Percentiles rank a stretch among this genome's conserved stretches.
Conservation (phyloP, 2,113 vertebrate species). For the Seriola quinqueradiata region DNA sequence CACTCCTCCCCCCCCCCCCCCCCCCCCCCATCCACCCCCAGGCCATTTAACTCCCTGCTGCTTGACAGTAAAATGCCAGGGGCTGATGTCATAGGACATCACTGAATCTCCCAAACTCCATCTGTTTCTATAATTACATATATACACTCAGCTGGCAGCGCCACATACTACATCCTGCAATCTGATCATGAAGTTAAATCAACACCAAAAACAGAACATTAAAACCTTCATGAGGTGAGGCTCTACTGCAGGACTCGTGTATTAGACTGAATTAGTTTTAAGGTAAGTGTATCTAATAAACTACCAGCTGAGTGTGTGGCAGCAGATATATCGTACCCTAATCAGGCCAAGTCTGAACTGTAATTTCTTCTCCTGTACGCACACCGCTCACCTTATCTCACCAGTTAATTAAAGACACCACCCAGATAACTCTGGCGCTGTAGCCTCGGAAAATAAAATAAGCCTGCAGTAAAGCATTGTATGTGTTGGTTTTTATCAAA, state of each 20-base stretch:
- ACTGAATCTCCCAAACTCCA: no score
- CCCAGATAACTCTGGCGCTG: background rate
- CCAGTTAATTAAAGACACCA: background rate
- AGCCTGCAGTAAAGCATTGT: background rate
- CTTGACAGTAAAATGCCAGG: no score
- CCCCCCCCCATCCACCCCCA: no score
- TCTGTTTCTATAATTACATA: no score
- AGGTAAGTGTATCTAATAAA: background rate
- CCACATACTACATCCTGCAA: background rate
- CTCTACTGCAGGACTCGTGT: background rate
- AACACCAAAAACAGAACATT: background rate
- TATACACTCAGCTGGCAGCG: background rate
- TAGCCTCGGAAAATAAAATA: background rate
- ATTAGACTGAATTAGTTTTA: background rate
- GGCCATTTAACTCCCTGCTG: no score
- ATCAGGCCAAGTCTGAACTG: background rate
- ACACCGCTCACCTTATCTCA: background rate
- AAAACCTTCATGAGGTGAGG: background rate
- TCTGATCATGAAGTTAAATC: background rate
- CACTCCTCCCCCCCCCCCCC: no score
- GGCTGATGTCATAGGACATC: no score
- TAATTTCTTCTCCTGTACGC: background rate
- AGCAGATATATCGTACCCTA: background rate
- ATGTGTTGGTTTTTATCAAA: background rate
- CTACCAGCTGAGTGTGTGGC: background rate